Percentiles rank a stretch among this genome's conserved stretches.
Evolutionary conservation across 2,888 invertebrate genomes (phyloP).

Genomic region (Ennomos fuscantarius): DNA sequence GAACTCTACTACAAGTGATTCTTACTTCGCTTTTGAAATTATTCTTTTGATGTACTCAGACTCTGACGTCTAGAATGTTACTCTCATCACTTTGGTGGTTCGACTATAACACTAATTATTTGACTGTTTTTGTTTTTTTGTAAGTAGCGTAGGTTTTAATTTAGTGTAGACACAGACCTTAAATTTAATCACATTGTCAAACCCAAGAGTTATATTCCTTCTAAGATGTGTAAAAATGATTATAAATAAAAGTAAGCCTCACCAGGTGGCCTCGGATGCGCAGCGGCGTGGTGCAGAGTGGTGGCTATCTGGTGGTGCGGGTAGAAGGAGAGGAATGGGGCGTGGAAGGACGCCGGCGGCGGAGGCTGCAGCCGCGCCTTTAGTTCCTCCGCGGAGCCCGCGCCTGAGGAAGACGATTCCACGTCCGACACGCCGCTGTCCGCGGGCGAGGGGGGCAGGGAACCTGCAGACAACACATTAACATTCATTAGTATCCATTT

Average conservation of each 20-base stretch:
- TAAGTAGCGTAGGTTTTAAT: too few relatives aligned
- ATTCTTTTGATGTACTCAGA: too few relatives aligned
- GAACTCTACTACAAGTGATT: too few relatives aligned
- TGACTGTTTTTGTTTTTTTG: too few relatives aligned
- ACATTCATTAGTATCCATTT: neutral
- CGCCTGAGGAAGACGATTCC: slow-evolving; percentile 95
- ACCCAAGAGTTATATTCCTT: too few relatives aligned
- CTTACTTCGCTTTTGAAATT: too few relatives aligned
- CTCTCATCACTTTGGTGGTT: too few relatives aligned
- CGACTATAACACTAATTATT: too few relatives aligned
- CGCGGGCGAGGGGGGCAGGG: slow-evolving; percentile 98
- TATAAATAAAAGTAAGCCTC: slow-evolving; percentile 37
- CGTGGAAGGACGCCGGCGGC: slow-evolving; percentile 79
- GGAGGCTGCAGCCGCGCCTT: slow-evolving; percentile 94
- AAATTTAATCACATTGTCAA: too few relatives aligned
- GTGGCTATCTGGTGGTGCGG: slow-evolving; percentile 85
- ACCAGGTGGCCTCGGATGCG: slow-evolving; percentile 79
- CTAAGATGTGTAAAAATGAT: too few relatives aligned
- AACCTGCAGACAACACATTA: slow-evolving; percentile 86
- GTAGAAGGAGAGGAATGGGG: slow-evolving; percentile 88
- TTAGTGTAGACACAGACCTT: too few relatives aligned
- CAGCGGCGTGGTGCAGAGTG: slow-evolving; percentile 80
- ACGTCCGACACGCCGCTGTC: slow-evolving; percentile 99
- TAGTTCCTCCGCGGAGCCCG: slow-evolving; percentile 92
- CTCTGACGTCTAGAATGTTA: too few relatives aligned